phyloP scores from a whole-genome alignment of 2,888 invertebrate genomes.

The Clusia tigrina region DNA sequence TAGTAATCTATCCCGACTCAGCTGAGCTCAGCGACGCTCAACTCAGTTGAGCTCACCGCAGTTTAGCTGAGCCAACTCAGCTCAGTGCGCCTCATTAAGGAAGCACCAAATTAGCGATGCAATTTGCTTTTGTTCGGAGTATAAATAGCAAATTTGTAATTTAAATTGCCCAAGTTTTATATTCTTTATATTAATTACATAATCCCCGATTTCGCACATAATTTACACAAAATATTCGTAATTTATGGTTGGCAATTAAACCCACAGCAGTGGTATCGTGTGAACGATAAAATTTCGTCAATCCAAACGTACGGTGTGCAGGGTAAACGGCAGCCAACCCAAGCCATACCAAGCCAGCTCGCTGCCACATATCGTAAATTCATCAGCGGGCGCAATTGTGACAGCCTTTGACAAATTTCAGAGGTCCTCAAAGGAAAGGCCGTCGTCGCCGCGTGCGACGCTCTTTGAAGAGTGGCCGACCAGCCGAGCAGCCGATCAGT shows the following conservation, averaged over 20 bases:
- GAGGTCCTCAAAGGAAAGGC: conserved; percentile 39
- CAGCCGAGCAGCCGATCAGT: not conserved
- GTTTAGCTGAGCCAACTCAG: not conserved
- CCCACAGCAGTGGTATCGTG: not conserved
- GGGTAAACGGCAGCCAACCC: conserved; percentile 15
- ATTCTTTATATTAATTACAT: conserved; percentile 24
- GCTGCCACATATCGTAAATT: conserved; percentile 37
- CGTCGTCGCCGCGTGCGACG: conserved; percentile 27
- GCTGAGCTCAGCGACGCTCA: not conserved
- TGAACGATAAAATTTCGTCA: conserved; percentile 15
- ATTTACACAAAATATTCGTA: conserved; percentile 37
- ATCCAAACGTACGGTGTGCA: conserved; percentile 16
- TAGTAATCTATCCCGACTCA: too few relatives aligned
- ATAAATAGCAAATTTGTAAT: conserved; percentile 1
- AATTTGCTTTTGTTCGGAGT: not conserved
- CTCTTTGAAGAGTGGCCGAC: conserved; percentile 5
- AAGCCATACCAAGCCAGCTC: conserved; percentile 1
- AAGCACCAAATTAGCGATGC: conserved; percentile 3
- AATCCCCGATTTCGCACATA: conserved; percentile 37
- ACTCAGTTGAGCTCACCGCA: not conserved
- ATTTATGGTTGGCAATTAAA: conserved; percentile 34
- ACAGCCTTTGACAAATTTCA: conserved; percentile 49
- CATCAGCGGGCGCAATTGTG: conserved; percentile 42
- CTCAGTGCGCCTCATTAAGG: not conserved
- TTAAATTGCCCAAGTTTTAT: not conserved